These are phyloP conservation scores for Calliopsis andreniformis DNA, from an alignment of 1,140 invertebrate species.

Conservation along the genomic window DNA sequence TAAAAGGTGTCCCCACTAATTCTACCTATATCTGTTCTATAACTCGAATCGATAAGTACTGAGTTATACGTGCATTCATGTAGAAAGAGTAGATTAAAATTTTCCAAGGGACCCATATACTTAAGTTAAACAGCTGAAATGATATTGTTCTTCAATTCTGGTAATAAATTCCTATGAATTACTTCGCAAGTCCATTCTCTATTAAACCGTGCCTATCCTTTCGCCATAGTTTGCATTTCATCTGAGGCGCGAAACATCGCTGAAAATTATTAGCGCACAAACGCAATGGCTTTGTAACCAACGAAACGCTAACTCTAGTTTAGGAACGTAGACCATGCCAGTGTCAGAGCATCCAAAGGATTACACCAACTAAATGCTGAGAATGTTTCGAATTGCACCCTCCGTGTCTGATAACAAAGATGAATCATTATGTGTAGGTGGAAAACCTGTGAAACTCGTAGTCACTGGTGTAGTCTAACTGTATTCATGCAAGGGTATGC, in stretches of 20 bases:
- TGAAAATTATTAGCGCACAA: slow-evolving; percentile 21
- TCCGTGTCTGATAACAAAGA: slow-evolving; percentile 9
- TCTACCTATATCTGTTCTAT: not conserved
- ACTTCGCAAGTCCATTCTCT: not conserved
- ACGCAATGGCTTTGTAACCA: not conserved
- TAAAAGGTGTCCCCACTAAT: not conserved
- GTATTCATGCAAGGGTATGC: not conserved
- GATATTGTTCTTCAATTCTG: too few relatives aligned
- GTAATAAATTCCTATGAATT: too few relatives aligned
- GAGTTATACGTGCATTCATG: too few relatives aligned
- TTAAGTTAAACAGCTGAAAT: too few relatives aligned
- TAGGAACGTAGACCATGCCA: not conserved
- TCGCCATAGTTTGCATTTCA: slow-evolving; percentile 1
- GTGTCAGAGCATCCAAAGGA: slow-evolving; percentile 4
- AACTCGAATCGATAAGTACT: too few relatives aligned
- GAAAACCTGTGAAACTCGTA: slow-evolving; percentile 12
- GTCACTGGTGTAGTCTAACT: not conserved
- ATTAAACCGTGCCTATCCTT: not conserved
- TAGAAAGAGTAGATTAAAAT: too few relatives aligned
- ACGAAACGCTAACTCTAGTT: not conserved
- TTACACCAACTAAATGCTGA: slow-evolving; percentile 24
- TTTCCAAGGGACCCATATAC: too few relatives aligned
- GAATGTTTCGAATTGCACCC: slow-evolving; percentile 3
- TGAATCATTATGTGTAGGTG: not conserved
- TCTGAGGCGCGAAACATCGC: slow-evolving; percentile 2